phyloP scores from a whole-genome alignment of 2,888 invertebrate genomes.

The Machimus rusticus region DNA sequence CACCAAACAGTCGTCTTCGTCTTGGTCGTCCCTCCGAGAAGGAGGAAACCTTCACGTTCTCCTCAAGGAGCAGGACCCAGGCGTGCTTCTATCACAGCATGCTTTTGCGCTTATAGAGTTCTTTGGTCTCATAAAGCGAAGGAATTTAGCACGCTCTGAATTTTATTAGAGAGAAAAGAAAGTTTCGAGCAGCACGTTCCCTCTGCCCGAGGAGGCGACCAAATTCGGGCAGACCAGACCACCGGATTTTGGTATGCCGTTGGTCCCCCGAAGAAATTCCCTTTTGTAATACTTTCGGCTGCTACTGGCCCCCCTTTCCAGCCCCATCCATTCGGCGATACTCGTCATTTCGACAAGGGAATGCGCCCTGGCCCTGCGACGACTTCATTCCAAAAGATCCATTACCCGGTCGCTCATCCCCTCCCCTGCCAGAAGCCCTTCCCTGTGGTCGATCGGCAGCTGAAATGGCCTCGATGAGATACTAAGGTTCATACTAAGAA shows the following conservation, averaged over 20 bases:
- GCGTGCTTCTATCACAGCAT: not conserved
- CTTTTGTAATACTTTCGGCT: not conserved
- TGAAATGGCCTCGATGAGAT: not conserved
- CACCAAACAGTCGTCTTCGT: not conserved
- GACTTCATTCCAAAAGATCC: not conserved
- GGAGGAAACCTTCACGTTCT: not conserved
- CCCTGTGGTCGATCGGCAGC: not conserved
- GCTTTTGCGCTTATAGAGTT: slow-evolving; percentile 7
- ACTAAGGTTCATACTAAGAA: not conserved
- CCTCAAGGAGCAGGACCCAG: not conserved
- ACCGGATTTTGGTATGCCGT: not conserved
- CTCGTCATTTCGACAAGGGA: not conserved
- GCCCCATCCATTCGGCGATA: not conserved
- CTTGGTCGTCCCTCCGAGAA: not conserved
- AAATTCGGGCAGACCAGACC: not conserved
- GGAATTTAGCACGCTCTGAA: slow-evolving; percentile 26
- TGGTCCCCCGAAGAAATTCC: not conserved
- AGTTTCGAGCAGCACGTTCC: slow-evolving; percentile 17
- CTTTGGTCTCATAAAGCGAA: slow-evolving; percentile 14
- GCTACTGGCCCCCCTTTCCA: not conserved
- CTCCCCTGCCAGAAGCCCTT: not conserved
- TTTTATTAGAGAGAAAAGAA: slow-evolving; percentile 11
- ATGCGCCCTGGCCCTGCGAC: not conserved
- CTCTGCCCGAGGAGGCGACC: not conserved
- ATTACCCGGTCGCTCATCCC: not conserved